These are phyloP conservation scores for Dolichomitus sp. DNA, from an alignment of 2,888 invertebrate species.

Conservation along the genomic window DNA sequence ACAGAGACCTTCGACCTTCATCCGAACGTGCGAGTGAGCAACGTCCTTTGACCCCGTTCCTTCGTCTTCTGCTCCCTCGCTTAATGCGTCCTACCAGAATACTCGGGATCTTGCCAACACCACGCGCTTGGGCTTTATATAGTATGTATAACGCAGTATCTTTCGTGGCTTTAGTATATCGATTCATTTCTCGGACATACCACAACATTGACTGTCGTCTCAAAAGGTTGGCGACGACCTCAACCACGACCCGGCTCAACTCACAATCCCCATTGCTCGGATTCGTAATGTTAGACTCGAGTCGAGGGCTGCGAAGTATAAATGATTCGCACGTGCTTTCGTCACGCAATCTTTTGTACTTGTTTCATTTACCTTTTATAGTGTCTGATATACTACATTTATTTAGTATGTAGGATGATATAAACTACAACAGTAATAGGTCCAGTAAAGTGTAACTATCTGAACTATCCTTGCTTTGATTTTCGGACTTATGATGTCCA, in stretches of 20 bases:
- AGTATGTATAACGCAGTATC: neutral
- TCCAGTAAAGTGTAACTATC: too few species aligned
- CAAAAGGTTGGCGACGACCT: constrained; percentile 31
- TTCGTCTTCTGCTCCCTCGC: neutral
- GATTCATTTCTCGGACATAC: constrained; percentile 3
- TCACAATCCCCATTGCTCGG: neutral
- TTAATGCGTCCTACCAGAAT: neutral
- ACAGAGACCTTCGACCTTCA: constrained; percentile 6
- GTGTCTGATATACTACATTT: too few species aligned
- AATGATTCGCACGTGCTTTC: constrained; percentile 17
- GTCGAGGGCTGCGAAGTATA: constrained; percentile 9
- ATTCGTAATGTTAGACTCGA: constrained; percentile 7
- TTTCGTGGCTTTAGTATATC: neutral
- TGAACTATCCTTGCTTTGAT: neutral
- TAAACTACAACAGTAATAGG: too few species aligned
- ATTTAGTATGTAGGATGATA: too few species aligned
- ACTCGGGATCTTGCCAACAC: neutral
- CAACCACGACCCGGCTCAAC: constrained; percentile 41
- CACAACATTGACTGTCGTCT: neutral
- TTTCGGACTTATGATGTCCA: neutral
- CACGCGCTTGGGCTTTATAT: neutral
- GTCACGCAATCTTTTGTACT: constrained; percentile 20
- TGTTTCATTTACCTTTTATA: neutral
- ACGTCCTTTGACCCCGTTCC: constrained; percentile 23
- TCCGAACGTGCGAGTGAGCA: constrained; percentile 3